Conservation (phyloP, 2,113 vertebrate species). For the Sialia sialis region DNA sequence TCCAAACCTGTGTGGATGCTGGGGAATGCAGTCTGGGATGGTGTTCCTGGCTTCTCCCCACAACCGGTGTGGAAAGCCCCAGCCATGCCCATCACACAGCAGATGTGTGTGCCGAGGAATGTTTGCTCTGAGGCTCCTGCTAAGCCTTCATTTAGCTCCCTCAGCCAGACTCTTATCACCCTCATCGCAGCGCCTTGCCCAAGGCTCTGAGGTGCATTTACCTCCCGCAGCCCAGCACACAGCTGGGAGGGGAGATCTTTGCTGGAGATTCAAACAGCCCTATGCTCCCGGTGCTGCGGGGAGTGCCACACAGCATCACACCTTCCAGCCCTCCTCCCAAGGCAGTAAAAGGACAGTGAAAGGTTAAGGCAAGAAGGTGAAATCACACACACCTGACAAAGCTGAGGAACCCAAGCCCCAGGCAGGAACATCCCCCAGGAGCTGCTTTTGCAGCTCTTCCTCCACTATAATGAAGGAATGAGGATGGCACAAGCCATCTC, state of each 20-base stretch:
- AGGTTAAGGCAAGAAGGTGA: neutral
- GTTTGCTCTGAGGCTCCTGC: neutral
- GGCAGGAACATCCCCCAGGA: neutral
- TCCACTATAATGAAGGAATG: neutral
- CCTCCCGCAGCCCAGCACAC: neutral
- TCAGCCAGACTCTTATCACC: fast-evolving
- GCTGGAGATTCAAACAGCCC: neutral
- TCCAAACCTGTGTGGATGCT: fast-evolving
- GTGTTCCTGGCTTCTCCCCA: neutral
- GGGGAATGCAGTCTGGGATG: neutral
- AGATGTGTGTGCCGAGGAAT: neutral
- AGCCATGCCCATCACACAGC: fast-evolving
- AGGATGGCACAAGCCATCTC: neutral
- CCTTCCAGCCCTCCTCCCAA: neutral
- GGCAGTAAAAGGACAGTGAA: neutral
- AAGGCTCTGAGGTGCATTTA: neutral
- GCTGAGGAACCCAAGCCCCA: neutral
- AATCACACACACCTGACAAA: neutral
- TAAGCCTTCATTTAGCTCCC: neutral
- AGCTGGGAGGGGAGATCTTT: neutral
- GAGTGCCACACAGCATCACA: neutral
- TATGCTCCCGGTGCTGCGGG: fast-evolving
- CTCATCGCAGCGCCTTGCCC: neutral
- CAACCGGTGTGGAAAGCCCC: neutral
- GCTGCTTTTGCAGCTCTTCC: neutral